A percentile compares a stretch with the other conserved stretches of the same genome.
Evolutionary conservation across 2,888 invertebrate genomes (phyloP).

Genomic region (Diarsia mendica): DNA sequence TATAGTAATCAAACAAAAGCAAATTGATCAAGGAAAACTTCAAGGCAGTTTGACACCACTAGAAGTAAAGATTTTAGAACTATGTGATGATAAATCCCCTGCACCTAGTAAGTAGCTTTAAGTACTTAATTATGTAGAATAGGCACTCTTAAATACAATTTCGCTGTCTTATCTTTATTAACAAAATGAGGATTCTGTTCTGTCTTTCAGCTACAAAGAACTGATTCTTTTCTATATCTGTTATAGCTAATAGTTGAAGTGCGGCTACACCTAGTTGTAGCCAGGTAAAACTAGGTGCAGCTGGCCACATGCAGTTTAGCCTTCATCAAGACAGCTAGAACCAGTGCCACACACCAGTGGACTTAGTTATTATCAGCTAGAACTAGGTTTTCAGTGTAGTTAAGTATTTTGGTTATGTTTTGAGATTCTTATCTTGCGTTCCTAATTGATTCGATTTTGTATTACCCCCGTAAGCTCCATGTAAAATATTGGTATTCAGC

Average conservation of each 20-base stretch:
- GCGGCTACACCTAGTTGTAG: too few species aligned
- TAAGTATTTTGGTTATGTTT: too few species aligned
- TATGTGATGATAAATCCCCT: conserved; percentile 71
- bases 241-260: too few species aligned
- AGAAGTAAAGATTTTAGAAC: conserved; percentile 78
- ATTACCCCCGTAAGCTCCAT: too few species aligned
- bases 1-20: conserved; percentile 78
- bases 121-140: neutral
- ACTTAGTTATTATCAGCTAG: too few species aligned
- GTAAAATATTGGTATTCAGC: neutral
- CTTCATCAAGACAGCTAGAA: too few species aligned
- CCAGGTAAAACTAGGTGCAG: neutral
- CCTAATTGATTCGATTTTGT: too few species aligned
- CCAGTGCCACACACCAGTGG: too few species aligned
- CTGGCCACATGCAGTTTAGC: too few species aligned
- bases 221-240: neutral
- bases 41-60: conserved; percentile 73
- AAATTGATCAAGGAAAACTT: conserved; percentile 79
- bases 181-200: neutral
- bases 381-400: neutral
- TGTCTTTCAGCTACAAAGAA: neutral
- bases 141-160: neutral
- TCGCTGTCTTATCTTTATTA: neutral
- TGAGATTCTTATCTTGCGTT: neutral
- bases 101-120: conserved; percentile 71